Conservation (phyloP, 2,113 vertebrate genomes). For the Varanus komodoensis region DNA sequence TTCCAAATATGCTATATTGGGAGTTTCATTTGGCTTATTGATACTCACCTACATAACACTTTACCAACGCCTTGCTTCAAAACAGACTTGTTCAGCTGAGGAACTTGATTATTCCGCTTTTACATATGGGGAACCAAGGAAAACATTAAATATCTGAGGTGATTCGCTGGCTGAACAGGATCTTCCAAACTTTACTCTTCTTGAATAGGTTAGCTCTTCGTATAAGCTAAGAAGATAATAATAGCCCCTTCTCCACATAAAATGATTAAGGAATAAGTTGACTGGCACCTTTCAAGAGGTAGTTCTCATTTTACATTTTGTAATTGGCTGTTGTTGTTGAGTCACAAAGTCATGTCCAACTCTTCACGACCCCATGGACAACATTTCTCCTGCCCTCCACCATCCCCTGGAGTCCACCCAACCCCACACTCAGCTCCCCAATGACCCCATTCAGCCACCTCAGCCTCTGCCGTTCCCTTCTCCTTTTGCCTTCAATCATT, state of each 20-base stretch:
- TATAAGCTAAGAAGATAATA: not conserved
- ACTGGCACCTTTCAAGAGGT: not conserved
- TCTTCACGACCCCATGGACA: no score
- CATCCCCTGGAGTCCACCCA: no score
- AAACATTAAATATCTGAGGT: not conserved
- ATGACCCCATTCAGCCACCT: no score
- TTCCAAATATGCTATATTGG: not conserved
- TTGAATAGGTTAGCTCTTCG: not conserved
- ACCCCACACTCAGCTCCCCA: no score
- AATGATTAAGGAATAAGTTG: not conserved
- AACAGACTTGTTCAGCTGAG: not conserved
- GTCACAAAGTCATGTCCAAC: no score
- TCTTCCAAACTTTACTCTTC: no score
- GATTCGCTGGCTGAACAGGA: not conserved
- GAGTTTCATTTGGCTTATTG: not conserved
- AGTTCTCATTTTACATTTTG: not conserved
- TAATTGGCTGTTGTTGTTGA: not conserved
- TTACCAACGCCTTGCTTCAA: not conserved
- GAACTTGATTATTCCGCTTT: not conserved
- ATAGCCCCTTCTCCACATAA: not conserved
- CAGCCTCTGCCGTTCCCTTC: no score
- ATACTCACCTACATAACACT: not conserved
- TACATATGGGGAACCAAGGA: not conserved
- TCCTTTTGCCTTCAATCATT: no score
- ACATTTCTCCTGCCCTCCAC: no score